Evolutionary conservation across 2,888 invertebrate species (phyloP), one percentile per base, ranked within the genome.

Genomic region (Drosophila pegasa): DNA sequence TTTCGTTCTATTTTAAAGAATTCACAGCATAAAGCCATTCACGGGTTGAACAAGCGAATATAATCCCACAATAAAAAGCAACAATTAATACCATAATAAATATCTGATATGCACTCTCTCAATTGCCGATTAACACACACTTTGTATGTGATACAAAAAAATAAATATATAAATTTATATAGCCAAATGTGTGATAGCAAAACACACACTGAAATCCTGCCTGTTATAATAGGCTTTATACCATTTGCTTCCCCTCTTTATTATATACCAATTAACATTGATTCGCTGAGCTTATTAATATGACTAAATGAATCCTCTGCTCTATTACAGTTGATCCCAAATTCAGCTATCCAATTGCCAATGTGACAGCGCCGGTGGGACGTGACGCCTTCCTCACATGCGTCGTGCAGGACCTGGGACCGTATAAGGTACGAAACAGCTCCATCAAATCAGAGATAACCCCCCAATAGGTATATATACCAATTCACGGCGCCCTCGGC

Each of bases 281-380:
- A 77, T 64, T 51, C 50, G 14, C 31, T 29, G 12, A 31, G 55
- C 38, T 58, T 77, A 77, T 63, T 71, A 65, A 65, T 55, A 38
- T 66, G 58, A 63, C 56, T 66, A 66, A 31, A 38, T 38, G 54
- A 65, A 66, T 59, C 33, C 60, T 71, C 68, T 57, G 9, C 43
- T 74, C 64, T 50, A 69, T 80, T 88, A 71, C 93, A 95, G 95
- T 94, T 92, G 92, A 94, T 86, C 95, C 95, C 29, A 93, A 94
- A 80, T 95, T 95, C 90, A 94, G 94, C 68, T 94, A 94, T 22
- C 94, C 94, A 6, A 95, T 95, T 55, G 93, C 94, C 18, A 95
- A 95, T 91, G 94, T 95, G 65, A 95, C 95, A 1, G 94, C 94
- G 16, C 94, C 95, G 2, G 93, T 95, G 59, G 95, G 95, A 57